phyloP scores from a whole-genome alignment of 2,797 vertebrate genomes.

The Rallus crepitans region DNA sequence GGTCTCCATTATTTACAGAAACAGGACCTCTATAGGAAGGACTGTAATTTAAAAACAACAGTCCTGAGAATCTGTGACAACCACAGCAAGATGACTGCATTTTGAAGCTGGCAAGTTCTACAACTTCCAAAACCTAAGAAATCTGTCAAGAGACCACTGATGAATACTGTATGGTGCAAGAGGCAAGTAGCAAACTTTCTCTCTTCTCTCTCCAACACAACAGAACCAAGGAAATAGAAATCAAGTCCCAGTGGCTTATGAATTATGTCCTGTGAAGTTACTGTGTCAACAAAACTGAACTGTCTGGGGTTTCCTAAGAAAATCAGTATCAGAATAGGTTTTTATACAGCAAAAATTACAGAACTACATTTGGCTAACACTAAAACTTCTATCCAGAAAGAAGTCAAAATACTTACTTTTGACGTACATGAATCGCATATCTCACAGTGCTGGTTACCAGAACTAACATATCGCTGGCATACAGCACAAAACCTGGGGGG shows the following conservation, averaged over 20 bases:
- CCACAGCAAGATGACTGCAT: not conserved
- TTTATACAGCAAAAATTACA: not conserved
- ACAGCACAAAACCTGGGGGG: constrained; percentile 85
- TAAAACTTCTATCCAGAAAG: not conserved
- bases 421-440: constrained; percentile 90
- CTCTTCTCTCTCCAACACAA: not conserved
- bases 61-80: not conserved
- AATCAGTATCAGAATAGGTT: not conserved
- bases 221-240: not conserved
- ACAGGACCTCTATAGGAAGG: not conserved
- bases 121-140: not conserved
- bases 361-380: not conserved
- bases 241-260: not conserved
- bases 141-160: not conserved
- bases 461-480: constrained; percentile 88
- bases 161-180: not conserved
- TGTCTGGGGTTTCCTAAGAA: not conserved
- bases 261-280: not conserved
- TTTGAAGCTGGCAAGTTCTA: not conserved
- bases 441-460: constrained; percentile 90
- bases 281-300: not conserved
- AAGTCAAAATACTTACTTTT: constrained; percentile 83
- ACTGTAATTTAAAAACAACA: not conserved
- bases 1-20: not conserved
- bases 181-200: not conserved